Percentiles rank a stretch among this genome's conserved stretches.
Conservation (phyloP, 2,113 vertebrate species). For the Cairina moschata region DNA sequence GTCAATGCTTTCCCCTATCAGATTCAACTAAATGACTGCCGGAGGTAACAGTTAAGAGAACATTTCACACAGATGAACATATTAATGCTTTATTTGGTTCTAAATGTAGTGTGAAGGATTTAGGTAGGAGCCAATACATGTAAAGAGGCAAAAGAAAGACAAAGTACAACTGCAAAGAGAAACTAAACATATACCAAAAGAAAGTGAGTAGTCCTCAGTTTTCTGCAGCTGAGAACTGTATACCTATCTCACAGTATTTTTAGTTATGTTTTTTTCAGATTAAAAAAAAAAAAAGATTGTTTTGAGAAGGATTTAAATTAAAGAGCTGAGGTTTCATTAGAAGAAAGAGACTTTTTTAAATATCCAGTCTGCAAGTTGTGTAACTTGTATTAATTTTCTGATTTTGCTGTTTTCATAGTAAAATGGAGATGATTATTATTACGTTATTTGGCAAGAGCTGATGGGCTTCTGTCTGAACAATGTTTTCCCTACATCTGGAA, state of each 20-base stretch:
- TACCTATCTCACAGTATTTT: background rate
- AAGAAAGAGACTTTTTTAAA: background rate
- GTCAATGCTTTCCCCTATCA: slow-evolving; percentile 77
- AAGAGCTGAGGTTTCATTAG: background rate
- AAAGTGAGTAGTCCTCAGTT: background rate
- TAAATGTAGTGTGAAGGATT: slow-evolving; percentile 81
- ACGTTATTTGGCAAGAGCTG: background rate
- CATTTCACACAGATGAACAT: slow-evolving; percentile 76
- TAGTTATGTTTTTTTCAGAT: background rate
- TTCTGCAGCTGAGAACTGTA: background rate
- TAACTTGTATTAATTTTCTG: background rate
- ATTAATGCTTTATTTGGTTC: slow-evolving; percentile 82
- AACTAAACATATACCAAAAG: background rate
- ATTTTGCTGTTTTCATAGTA: background rate
- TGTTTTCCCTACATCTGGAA: background rate
- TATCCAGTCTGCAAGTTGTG: background rate
- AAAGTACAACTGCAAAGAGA: slow-evolving; percentile 25
- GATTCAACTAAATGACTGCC: slow-evolving; percentile 75
- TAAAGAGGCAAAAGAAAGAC: slow-evolving; percentile 40
- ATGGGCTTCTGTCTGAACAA: background rate
- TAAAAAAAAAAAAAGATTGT: background rate
- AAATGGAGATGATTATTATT: background rate
- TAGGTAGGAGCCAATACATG: slow-evolving; percentile 60
- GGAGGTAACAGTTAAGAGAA: slow-evolving; percentile 75
- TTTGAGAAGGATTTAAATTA: background rate